Evolutionary conservation across 1,140 invertebrate genomes (phyloP).

Genomic region (Drosophila quadrilineata): DNA sequence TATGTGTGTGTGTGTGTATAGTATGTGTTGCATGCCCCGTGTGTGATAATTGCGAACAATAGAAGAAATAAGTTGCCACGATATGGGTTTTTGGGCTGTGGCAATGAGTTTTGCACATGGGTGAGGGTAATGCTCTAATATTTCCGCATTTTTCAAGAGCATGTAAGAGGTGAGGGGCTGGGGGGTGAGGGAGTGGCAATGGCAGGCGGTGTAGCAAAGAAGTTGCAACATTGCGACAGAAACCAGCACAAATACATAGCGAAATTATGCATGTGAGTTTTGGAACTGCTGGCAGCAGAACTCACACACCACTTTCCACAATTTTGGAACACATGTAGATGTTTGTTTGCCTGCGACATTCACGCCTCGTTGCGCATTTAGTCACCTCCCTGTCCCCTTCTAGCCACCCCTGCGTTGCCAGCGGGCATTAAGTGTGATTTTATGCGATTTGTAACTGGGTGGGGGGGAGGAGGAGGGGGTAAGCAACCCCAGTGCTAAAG

Average conservation of each 20-base stretch:
- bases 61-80: constrained; percentile 42
- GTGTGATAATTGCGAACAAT: constrained; percentile 72
- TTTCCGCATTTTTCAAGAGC: constrained; percentile 65
- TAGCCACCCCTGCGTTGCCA: constrained; percentile 69
- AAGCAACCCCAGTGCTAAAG: constrained; percentile 33
- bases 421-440: constrained; percentile 78
- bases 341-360: constrained; percentile 71
- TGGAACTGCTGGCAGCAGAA: background rate
- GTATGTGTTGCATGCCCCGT: no score
- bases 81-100: no score
- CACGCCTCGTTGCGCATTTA: constrained; percentile 71
- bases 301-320: background rate
- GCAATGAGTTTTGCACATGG: no score
- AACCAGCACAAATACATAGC: background rate
- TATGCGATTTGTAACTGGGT: constrained; percentile 75
- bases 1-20: no score
- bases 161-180: no score
- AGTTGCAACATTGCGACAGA: constrained; percentile 21
- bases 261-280: background rate
- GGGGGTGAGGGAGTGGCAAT: no score
- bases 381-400: no score
- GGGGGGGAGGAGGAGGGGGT: no score
- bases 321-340: constrained; percentile 35
- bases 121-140: constrained; percentile 61
- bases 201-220: no score